phyloP scores from a whole-genome alignment of 2,797 vertebrate species.

The Serranus cabrilla region DNA sequence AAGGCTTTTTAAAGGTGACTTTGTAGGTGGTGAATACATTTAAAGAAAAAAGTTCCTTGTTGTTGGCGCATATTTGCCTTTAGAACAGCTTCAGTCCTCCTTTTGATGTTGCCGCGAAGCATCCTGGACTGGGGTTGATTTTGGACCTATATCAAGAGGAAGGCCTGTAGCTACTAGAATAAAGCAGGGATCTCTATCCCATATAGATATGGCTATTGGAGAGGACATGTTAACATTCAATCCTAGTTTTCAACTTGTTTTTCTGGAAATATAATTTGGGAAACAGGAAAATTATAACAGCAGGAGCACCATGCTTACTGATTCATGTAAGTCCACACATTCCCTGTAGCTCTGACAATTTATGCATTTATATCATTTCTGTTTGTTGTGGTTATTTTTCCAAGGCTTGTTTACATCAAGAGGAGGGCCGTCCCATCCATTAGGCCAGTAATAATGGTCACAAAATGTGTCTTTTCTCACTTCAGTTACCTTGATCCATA shows the following conservation, averaged over 20 bases:
- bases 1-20: background rate
- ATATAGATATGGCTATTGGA: background rate
- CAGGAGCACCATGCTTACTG: background rate
- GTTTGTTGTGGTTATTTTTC: background rate
- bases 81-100: background rate
- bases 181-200: background rate
- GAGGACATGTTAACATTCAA: background rate
- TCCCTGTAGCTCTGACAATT: background rate
- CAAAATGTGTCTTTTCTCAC: background rate
- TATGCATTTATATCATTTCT: background rate
- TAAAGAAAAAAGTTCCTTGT: background rate
- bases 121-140: background rate
- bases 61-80: background rate
- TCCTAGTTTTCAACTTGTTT: background rate
- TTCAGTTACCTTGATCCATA: background rate
- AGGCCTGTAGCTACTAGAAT: background rate
- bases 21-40: background rate
- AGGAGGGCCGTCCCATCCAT: background rate
- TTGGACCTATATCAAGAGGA: slow-evolving; percentile 3
- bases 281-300: background rate
- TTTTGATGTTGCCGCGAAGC: background rate
- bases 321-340: background rate
- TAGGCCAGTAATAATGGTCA: background rate
- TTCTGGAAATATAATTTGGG: background rate
- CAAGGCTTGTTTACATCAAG: background rate